These are phyloP conservation scores for Vannuccia rotundouncinata DNA, from an alignment of 2,888 invertebrate species.

Conservation along the genomic window DNA sequence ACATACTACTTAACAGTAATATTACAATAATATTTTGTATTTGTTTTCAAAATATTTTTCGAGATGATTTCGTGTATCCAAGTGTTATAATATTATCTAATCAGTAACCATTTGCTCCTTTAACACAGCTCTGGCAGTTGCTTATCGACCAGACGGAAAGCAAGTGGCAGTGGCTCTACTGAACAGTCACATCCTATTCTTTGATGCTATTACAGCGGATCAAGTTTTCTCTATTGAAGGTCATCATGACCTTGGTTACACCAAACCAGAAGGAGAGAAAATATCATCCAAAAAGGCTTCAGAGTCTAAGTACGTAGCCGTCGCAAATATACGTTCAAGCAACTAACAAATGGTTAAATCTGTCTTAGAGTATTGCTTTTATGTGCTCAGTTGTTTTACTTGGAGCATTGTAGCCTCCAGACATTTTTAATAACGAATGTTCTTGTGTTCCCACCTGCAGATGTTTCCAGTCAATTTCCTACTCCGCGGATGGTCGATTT, in stretches of 20 bases:
- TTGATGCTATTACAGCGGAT: slow-evolving; percentile 61
- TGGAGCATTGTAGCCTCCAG: too few species aligned
- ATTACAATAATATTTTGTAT: too few species aligned
- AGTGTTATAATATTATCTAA: too few species aligned
- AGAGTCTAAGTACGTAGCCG: slow-evolving; percentile 69
- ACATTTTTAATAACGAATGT: too few species aligned
- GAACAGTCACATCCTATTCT: slow-evolving; percentile 75
- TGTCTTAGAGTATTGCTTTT: neutral
- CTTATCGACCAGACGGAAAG: slow-evolving; percentile 80
- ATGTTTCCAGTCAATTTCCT: slow-evolving; percentile 54
- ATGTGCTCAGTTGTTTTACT: too few species aligned
- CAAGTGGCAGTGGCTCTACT: slow-evolving; percentile 86
- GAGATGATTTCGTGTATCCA: too few species aligned
- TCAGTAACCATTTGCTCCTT: too few species aligned
- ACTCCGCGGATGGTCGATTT: slow-evolving; percentile 83
- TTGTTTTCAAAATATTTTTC: too few species aligned
- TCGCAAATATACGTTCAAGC: neutral
- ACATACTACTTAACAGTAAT: too few species aligned
- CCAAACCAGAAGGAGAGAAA: slow-evolving; percentile 72
- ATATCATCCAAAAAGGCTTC: slow-evolving; percentile 77
- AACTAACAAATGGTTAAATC: neutral
- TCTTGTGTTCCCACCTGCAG: neutral
- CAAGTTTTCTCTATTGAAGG: slow-evolving; percentile 69
- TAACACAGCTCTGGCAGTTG: slow-evolving; percentile 70
- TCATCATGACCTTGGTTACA: slow-evolving; percentile 77